These are phyloP conservation scores for Bedellia somnulentella DNA, from an alignment of 2,888 invertebrate species.

Conservation along the genomic window DNA sequence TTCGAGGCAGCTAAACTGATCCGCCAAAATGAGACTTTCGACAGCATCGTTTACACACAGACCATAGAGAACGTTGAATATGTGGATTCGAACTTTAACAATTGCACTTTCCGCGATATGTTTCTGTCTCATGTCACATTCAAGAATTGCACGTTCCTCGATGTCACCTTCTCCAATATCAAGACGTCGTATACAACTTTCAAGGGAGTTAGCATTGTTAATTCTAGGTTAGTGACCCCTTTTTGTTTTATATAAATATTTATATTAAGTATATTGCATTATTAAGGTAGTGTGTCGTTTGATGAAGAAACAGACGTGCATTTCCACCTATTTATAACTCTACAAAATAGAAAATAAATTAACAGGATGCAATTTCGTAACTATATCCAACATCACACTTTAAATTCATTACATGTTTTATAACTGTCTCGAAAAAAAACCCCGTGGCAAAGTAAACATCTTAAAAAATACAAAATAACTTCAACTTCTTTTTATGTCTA, in stretches of 20 bases:
- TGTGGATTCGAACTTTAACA: constrained; percentile 58
- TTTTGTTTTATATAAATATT: constrained; percentile 1
- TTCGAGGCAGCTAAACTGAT: constrained; percentile 27
- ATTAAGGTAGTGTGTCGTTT: no score
- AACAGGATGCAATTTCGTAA: no score
- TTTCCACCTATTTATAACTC: no score
- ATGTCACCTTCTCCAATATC: constrained; percentile 70
- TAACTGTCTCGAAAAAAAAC: no score
- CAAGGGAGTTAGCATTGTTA: constrained; percentile 60
- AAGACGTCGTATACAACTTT: constrained; percentile 72
- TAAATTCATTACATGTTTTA: no score
- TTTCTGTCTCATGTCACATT: constrained; percentile 73
- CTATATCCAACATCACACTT: no score
- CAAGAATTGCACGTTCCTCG: constrained; percentile 68
- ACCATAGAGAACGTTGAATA: constrained; percentile 66
- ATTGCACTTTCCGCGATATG: constrained; percentile 68
- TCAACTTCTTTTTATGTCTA: no score
- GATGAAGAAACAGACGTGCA: no score
- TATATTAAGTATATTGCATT: no score
- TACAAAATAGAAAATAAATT: no score
- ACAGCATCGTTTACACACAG: constrained; percentile 52
- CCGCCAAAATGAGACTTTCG: constrained; percentile 26
- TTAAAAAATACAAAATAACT: no score
- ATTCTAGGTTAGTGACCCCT: constrained; percentile 68
- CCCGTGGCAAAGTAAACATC: no score